Conservation (phyloP, 2,797 vertebrate genomes). For the Thamnophis elegans region DNA sequence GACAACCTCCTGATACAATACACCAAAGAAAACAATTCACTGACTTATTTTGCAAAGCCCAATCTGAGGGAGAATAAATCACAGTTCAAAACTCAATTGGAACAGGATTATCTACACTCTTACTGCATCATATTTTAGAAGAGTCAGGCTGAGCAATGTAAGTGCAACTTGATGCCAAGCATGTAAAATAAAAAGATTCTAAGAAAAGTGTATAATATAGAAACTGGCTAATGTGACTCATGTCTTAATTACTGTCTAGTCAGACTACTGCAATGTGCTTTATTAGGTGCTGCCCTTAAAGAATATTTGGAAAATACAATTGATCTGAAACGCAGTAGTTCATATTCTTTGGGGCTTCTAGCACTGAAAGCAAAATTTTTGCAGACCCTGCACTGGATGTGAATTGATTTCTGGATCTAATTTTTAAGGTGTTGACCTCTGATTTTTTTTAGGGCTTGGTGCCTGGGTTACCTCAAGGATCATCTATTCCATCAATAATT, state of each 20-base stretch:
- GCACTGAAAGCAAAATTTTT: background rate
- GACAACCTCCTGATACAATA: background rate
- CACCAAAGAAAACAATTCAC: background rate
- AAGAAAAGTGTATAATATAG: background rate
- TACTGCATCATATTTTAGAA: background rate
- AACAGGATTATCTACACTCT: background rate
- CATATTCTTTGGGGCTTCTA: background rate
- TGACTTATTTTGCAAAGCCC: background rate
- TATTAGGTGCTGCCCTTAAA: background rate
- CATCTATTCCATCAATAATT: background rate
- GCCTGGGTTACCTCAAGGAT: background rate
- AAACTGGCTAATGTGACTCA: conserved; percentile 2
- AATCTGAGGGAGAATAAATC: background rate
- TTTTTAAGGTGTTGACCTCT: background rate
- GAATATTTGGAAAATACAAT: background rate
- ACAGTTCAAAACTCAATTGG: background rate
- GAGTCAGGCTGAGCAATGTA: background rate
- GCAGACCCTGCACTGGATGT: background rate
- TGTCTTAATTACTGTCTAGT: background rate
- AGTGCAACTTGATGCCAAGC: conserved; percentile 23
- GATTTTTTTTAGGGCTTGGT: background rate
- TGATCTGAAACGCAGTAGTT: background rate
- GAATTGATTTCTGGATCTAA: background rate
- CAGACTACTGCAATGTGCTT: background rate
- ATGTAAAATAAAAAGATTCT: background rate